Percentiles rank a stretch among this genome's conserved stretches.
phyloP scores from a whole-genome alignment of 2,888 invertebrate genomes.

The Ormia ochracea region DNA sequence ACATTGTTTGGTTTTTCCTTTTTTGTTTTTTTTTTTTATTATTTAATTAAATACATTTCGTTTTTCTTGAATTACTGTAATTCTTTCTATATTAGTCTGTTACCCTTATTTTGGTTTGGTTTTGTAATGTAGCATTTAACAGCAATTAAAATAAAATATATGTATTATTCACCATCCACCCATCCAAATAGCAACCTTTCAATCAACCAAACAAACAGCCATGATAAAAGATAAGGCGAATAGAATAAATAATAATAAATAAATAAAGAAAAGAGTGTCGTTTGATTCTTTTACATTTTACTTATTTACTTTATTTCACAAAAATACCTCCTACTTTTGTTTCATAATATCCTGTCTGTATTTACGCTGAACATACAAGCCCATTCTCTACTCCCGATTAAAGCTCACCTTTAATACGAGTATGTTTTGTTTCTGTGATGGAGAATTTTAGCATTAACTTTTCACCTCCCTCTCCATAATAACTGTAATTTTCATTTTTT shows the following conservation, averaged over 20 bases:
- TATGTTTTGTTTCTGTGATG: conserved; percentile 17
- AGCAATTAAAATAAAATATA: conserved; percentile 48
- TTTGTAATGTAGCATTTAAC: conserved; percentile 62
- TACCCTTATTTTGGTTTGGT: conserved; percentile 63
- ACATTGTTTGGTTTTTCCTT: too few relatives aligned
- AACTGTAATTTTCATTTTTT: background rate
- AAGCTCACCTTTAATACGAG: background rate
- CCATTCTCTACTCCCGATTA: background rate
- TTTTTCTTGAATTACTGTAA: conserved; percentile 51
- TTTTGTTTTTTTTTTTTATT: too few relatives aligned
- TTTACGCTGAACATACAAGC: background rate
- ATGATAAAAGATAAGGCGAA: background rate
- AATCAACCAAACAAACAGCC: conserved; percentile 6
- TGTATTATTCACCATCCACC: conserved; percentile 49
- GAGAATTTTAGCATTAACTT: background rate
- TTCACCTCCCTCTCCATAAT: background rate
- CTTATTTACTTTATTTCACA: conserved; percentile 1
- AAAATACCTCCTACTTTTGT: conserved; percentile 7
- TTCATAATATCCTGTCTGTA: background rate
- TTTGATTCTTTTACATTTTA: conserved; percentile 22
- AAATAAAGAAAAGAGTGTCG: background rate
- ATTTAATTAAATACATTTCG: conserved; percentile 18
- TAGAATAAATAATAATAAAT: background rate
- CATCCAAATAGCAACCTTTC: conserved; percentile 6
- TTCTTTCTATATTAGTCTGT: conserved; percentile 64